Evolutionary conservation across 2,797 vertebrate genomes (phyloP).

Genomic region (Adelosebastes latens): DNA sequence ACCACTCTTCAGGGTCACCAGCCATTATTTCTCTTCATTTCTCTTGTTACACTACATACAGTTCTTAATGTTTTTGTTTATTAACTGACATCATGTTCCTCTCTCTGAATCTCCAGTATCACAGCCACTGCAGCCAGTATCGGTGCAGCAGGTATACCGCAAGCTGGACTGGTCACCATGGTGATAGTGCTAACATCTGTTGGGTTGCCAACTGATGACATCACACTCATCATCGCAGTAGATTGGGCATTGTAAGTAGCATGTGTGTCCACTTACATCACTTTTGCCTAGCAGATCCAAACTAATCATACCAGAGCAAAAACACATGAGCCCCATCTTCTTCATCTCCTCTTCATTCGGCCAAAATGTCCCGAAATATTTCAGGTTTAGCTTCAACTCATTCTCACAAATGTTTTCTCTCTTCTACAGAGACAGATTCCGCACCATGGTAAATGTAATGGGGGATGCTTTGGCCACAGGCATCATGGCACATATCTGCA

Average conservation of each 20-base stretch:
- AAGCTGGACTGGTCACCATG: constrained; percentile 97
- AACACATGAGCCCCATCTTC: neutral
- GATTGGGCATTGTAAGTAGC: constrained; percentile 96
- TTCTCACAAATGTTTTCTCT: neutral
- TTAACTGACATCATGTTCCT: neutral
- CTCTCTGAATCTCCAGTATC: constrained; percentile 82
- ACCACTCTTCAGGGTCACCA: neutral
- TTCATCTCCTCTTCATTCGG: neutral
- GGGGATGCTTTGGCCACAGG: constrained; percentile 94
- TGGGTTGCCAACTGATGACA: constrained; percentile 95
- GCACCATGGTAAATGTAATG: constrained; percentile 98
- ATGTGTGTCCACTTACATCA: neutral
- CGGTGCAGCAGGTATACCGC: constrained; percentile 95
- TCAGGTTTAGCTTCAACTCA: neutral
- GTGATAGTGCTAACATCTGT: constrained; percentile 97
- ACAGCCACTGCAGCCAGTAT: constrained; percentile 97
- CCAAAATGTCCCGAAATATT: neutral
- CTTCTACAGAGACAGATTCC: constrained; percentile 91
- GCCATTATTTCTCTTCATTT: neutral
- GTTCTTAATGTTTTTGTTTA: neutral
- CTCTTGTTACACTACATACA: neutral
- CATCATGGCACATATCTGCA: constrained; percentile 97
- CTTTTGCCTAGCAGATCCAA: constrained; percentile 9
- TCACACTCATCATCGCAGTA: constrained; percentile 94
- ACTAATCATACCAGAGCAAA: neutral